These are phyloP conservation scores for Coracopsis vasa DNA, from an alignment of 2,113 vertebrate genomes.

Conservation along the genomic window DNA sequence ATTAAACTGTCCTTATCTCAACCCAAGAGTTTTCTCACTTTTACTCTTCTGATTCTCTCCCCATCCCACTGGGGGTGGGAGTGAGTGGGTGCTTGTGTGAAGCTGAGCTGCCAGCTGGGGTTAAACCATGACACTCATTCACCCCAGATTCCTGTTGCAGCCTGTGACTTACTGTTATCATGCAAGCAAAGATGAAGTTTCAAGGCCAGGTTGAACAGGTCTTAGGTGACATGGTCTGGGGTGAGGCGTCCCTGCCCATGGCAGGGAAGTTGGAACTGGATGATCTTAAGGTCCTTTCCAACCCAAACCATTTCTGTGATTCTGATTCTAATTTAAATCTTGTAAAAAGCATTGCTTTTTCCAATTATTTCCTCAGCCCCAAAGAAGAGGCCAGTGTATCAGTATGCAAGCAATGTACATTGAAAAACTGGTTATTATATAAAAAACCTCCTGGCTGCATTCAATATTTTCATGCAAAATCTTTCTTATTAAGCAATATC, in stretches of 20 bases:
- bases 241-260: neutral
- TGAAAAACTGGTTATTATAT: neutral
- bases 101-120: neutral
- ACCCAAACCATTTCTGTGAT: neutral
- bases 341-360: neutral
- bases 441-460: neutral
- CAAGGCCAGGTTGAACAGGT: neutral
- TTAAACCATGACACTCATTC: neutral
- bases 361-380: neutral
- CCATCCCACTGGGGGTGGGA: neutral
- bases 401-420: neutral
- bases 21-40: neutral
- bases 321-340: neutral
- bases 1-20: neutral
- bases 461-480: neutral
- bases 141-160: neutral
- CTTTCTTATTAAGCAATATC: neutral
- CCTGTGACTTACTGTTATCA: neutral
- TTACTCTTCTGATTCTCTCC: neutral
- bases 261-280: neutral
- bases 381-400: neutral
- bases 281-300: neutral
- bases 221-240: neutral
- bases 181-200: neutral
- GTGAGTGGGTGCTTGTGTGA: neutral